These are phyloP conservation scores for Phymorhynchus buccinoides DNA, from an alignment of 1,140 invertebrate species.

Conservation along the genomic window DNA sequence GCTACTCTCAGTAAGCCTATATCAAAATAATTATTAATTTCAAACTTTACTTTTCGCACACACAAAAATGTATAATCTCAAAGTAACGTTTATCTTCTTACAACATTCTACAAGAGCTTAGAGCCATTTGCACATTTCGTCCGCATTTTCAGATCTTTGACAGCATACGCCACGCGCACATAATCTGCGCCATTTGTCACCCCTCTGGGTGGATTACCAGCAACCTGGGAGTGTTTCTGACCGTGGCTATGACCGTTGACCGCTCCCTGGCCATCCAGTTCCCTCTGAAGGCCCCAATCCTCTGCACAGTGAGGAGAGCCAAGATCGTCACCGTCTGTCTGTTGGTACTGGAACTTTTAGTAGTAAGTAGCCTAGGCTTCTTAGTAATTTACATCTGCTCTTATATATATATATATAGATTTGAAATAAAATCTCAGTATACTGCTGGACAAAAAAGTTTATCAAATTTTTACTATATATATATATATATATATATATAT, in stretches of 20 bases:
- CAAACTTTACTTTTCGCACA: too few species aligned
- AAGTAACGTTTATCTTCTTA: too few species aligned
- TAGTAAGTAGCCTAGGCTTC: constrained; percentile 56
- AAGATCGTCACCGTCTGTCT: constrained; percentile 46
- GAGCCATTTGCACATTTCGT: too few species aligned
- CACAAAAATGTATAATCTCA: too few species aligned
- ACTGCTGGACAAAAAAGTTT: too few species aligned
- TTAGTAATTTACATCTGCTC: constrained; percentile 36
- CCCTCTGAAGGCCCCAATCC: constrained; percentile 52
- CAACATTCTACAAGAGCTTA: neutral
- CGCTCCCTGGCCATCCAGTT: constrained; percentile 60
- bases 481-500: too few species aligned
- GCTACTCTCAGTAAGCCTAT: too few species aligned
- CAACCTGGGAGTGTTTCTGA: constrained; percentile 61
- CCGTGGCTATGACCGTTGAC: constrained; percentile 64
- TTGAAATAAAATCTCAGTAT: too few species aligned
- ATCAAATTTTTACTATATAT: too few species aligned
- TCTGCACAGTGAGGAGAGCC: constrained; percentile 56
- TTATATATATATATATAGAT: too few species aligned
- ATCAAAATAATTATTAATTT: too few species aligned
- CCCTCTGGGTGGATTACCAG: constrained; percentile 62
- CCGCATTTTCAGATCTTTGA: constrained; percentile 19
- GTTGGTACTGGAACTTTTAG: constrained; percentile 44
- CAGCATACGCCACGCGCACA: constrained; percentile 40
- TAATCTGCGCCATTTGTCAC: constrained; percentile 61